Base-by-base conservation (phyloP, 2,888 invertebrate species). In the Andrena bucephala region DNA sequence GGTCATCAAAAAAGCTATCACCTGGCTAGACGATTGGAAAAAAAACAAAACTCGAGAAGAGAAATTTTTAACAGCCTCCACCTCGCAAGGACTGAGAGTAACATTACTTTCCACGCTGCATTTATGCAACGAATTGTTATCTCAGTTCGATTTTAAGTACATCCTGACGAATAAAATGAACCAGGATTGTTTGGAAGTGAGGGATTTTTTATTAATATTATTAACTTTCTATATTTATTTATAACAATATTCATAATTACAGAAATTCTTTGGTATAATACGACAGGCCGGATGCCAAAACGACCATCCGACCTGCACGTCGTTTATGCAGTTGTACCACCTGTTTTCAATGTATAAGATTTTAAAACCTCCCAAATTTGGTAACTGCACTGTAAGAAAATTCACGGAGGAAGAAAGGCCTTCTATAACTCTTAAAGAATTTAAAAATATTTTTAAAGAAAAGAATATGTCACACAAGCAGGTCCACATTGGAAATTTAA, bases 261-360 rank as follows among this genome's bases (percentile, higher is more conserved):
- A 50, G 50, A 50, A n/a, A 50, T 50, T 50, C 50, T 50, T 50
- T n/a, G 50, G 16, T 50, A n/a, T 50, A n/a, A 50, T 50, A 50
- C 50, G n/a, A 13, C 50, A 50, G n/a, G 50, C 50, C n/a, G 50
- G 50, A 16, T 50, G 50, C n/a, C 5, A 50, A 50, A n/a, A 50
- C 50, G 50, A 50, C 50, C 50, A 50, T 50, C 50, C n/a, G n/a
- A 50, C 50, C 4, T 50, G n/a, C n/a, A 5, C 4, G 4, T 16
- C 13, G 16, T 50, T 50, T 50, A 50, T 50, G 50, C n/a, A 50
- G 50, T 50, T 50, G n/a, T 50, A 50, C n/a, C 50, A 50, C 6
- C 6, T 50, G n/a, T n/a, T 50, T 13, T 50, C n/a, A 50, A n/a
- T 50, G 50, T 50, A 50, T 50, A 50, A n/a, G 50, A 50, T 50